Evolutionary conservation across 37 sponge, comb jelly and placozoan genomes (phyloP).

Genomic region (Haliclona indistincta): DNA sequence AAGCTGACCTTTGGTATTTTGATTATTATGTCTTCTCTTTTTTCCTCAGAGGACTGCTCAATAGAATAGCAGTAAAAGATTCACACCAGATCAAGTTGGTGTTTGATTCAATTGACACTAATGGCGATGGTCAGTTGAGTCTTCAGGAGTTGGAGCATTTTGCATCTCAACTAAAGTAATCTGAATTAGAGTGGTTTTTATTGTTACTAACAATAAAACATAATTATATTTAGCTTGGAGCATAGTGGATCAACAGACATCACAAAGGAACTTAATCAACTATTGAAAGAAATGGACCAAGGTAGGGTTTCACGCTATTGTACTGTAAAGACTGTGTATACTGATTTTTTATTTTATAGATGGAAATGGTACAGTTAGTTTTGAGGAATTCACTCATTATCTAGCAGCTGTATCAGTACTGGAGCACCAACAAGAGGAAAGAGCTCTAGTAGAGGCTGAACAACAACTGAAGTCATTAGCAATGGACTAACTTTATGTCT

Average conservation of each 20-base stretch:
- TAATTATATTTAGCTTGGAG: not conserved
- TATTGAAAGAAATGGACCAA: slow-evolving; percentile 53
- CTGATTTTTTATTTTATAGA: slow-evolving; percentile 18
- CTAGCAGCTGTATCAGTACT: slow-evolving; percentile 50
- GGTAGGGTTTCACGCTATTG: slow-evolving; percentile 14
- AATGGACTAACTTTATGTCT: no score
- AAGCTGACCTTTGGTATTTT: not conserved
- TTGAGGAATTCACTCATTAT: slow-evolving; percentile 76
- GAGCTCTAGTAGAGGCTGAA: no score
- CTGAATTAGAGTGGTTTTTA: no score
- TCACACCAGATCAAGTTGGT: slow-evolving; percentile 57
- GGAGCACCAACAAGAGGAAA: no score
- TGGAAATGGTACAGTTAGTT: slow-evolving; percentile 60
- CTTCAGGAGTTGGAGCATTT: slow-evolving; percentile 63
- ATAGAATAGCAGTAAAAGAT: slow-evolving; percentile 16
- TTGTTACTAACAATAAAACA: no score
- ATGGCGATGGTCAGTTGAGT: slow-evolving; percentile 65
- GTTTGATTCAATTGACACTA: slow-evolving; percentile 78
- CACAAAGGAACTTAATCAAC: slow-evolving; percentile 19
- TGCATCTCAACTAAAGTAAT: slow-evolving; percentile 54
- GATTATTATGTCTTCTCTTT: not conserved
- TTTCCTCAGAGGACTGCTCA: slow-evolving; percentile 33
- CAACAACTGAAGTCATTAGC: no score
- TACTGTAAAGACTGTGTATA: not conserved
- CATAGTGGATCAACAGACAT: not conserved